Conservation (phyloP, 2,113 vertebrate genomes). For the Takifugu bimaculatus region DNA sequence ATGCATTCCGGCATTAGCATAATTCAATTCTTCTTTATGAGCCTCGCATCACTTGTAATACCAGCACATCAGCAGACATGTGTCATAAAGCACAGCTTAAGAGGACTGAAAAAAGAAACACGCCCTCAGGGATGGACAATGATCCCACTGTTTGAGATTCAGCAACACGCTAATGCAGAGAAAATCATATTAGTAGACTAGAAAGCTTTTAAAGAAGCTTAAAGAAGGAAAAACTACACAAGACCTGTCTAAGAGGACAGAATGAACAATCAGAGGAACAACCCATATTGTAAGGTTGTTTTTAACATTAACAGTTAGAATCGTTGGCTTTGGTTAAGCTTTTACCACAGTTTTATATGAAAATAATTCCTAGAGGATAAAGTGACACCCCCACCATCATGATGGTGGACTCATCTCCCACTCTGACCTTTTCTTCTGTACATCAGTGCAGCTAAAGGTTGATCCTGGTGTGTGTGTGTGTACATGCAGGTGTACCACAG, state of each 20-base stretch:
- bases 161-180: conserved; percentile 36
- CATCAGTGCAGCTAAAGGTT: conserved; percentile 39
- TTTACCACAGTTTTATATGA: too few species aligned
- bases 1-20: conserved; percentile 1
- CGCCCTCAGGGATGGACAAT: conserved; percentile 51
- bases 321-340: not conserved
- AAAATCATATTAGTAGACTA: conserved; percentile 61
- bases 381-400: not conserved
- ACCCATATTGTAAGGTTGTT: too few species aligned
- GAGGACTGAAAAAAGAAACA: not conserved
- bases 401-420: not conserved
- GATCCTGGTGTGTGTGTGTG: conserved; percentile 35
- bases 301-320: too few species aligned
- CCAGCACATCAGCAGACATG: conserved; percentile 20
- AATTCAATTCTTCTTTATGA: conserved; percentile 21
- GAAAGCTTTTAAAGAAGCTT: conserved; percentile 47
- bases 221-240: conserved; percentile 40
- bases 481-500: conserved; percentile 58
- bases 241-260: conserved; percentile 21
- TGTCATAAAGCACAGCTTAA: conserved; percentile 48
- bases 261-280: conserved; percentile 17
- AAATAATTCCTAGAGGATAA: not conserved
- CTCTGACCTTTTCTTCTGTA: conserved; percentile 26
- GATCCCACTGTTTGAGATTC: conserved; percentile 52
- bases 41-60: conserved; percentile 23